Percentiles rank a stretch among this genome's conserved stretches.
phyloP scores from a whole-genome alignment of 1,140 invertebrate genomes.

The Nylanderia fulva region DNA sequence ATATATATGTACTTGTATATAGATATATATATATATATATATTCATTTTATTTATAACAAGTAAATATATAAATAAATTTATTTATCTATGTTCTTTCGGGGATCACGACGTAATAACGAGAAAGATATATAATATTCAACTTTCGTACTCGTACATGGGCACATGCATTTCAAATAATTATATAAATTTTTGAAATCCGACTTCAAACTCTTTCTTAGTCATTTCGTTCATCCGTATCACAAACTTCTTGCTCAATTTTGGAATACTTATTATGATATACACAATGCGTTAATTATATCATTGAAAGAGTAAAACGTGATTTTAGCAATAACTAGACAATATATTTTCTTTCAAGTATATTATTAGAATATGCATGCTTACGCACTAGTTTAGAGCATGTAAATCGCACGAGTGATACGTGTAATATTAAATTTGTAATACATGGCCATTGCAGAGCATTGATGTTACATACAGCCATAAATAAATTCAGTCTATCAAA shows the following conservation, averaged over 20 bases:
- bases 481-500: conserved; percentile 1
- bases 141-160: conserved; percentile 36
- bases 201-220: background rate
- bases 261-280: conserved; percentile 23
- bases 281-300: conserved; percentile 12
- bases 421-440: conserved; percentile 50
- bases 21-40: conserved; percentile 48
- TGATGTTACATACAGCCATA: conserved; percentile 6
- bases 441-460: conserved; percentile 39
- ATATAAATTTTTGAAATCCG: conserved; percentile 15
- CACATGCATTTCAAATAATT: conserved; percentile 60
- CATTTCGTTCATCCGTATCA: conserved; percentile 15
- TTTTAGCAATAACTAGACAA: conserved; percentile 28
- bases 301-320: conserved; percentile 4
- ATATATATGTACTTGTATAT: conserved; percentile 15
- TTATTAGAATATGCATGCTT: conserved; percentile 37
- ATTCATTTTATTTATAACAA: conserved; percentile 53
- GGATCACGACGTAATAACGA: conserved; percentile 45
- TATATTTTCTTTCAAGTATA: conserved; percentile 23
- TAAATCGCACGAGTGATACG: background rate
- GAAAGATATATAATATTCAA: conserved; percentile 49
- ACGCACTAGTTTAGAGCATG: conserved; percentile 32
- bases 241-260: conserved; percentile 29
- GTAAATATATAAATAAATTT: conserved; percentile 65
- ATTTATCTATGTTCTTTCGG: conserved; percentile 46